Evolutionary conservation across 2,113 vertebrate genomes (phyloP).

Genomic region (Hippocampus mohnikei): DNA sequence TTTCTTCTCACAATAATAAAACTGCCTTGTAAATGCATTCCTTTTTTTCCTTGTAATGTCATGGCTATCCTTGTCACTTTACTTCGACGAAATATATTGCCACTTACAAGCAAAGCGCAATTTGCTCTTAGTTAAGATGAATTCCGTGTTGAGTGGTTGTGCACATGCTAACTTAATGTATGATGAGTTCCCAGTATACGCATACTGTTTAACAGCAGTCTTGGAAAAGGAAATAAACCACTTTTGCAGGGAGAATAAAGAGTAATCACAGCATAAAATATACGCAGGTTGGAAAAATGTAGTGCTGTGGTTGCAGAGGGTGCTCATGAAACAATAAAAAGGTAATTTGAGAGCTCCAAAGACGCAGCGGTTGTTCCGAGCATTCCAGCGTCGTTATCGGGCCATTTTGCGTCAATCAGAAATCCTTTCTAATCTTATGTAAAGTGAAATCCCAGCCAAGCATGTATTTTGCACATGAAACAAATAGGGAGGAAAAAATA

Average conservation of each 20-base stretch:
- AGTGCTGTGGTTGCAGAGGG: constrained; percentile 2
- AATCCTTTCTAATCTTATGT: constrained; percentile 33
- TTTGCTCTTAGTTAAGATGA: not conserved
- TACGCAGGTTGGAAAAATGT: not conserved
- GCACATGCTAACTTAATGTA: not conserved
- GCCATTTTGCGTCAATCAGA: constrained; percentile 54
- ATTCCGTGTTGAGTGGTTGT: not conserved
- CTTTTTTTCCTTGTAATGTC: not conserved
- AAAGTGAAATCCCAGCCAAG: constrained; percentile 25
- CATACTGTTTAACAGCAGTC: not conserved
- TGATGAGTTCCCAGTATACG: not conserved
- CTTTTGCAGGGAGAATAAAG: constrained; percentile 12
- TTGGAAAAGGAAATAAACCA: constrained; percentile 1
- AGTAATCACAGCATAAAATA: constrained; percentile 19
- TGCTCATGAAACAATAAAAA: constrained; percentile 15
- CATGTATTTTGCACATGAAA: constrained; percentile 36
- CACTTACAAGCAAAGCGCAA: not conserved
- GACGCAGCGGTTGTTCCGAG: not conserved
- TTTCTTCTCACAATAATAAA: not conserved
- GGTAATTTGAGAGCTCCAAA: constrained; percentile 8
- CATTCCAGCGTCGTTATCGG: constrained; percentile 23
- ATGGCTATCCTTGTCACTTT: not conserved
- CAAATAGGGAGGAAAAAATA: constrained; percentile 34
- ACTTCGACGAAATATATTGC: not conserved
- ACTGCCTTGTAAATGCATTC: not conserved